Evolutionary conservation across 2,113 vertebrate genomes (phyloP).

Genomic region (Saccopteryx leptura): DNA sequence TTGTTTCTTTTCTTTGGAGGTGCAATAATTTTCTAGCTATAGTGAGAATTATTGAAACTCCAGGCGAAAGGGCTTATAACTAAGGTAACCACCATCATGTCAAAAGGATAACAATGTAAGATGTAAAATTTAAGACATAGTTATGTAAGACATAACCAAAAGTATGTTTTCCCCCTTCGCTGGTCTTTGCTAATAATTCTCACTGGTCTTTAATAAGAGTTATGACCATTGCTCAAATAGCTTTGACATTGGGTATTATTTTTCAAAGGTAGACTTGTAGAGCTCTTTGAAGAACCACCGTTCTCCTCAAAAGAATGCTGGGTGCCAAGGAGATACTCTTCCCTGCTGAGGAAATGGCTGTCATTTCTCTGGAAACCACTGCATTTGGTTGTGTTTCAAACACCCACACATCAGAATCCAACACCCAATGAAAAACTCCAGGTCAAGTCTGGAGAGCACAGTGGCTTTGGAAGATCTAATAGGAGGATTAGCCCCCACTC

Average conservation of each 20-base stretch:
- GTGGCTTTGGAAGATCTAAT: background rate
- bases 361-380: slow-evolving; percentile 11
- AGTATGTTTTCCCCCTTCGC: background rate
- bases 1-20: background rate
- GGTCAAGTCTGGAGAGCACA: background rate
- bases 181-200: slow-evolving; percentile 26
- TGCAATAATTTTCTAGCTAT: background rate
- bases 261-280: background rate
- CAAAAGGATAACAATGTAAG: background rate
- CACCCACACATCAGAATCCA: background rate
- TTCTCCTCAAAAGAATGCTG: background rate
- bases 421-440: background rate
- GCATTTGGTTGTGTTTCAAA: background rate
- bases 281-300: background rate
- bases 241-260: background rate
- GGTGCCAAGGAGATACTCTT: background rate
- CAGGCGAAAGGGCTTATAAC: background rate
- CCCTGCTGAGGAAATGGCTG: background rate
- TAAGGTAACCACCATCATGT: background rate
- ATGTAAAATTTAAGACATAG: background rate
- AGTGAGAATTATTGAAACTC: slow-evolving; percentile 4
- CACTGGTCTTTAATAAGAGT: background rate
- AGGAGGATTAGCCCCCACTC: background rate
- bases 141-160: background rate
- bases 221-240: background rate